These are phyloP conservation scores for Phrynosoma platyrhinos DNA, from an alignment of 2,113 vertebrate genomes.

Conservation along the genomic window DNA sequence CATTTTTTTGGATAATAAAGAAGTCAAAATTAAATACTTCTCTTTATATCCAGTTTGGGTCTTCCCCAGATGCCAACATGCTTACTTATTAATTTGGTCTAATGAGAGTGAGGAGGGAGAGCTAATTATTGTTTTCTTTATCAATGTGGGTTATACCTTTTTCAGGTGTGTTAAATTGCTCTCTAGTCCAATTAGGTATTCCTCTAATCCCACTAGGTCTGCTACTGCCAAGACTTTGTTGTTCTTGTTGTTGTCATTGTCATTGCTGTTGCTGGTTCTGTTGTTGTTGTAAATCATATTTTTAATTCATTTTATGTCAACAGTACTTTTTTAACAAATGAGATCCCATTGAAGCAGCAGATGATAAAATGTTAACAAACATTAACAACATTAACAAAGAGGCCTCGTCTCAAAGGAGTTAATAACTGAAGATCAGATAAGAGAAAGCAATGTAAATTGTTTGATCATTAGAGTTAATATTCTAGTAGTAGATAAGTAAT, in stretches of 20 bases:
- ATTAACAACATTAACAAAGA: conserved; percentile 28
- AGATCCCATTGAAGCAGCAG: neutral
- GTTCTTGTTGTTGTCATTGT: neutral
- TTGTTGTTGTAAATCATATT: conserved; percentile 21
- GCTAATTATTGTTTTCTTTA: neutral
- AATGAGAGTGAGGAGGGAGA: neutral
- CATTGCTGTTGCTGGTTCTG: neutral
- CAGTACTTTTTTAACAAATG: neutral
- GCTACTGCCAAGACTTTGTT: neutral
- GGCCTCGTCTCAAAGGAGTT: neutral
- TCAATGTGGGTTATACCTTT: neutral
- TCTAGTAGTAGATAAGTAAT: conserved; percentile 1
- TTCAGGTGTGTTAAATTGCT: neutral
- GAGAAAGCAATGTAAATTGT: conserved; percentile 13
- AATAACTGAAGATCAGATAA: conserved; percentile 34
- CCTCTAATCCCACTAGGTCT: neutral
- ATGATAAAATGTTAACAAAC: conserved; percentile 29
- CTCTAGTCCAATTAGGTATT: neutral
- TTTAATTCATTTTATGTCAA: conserved; percentile 28
- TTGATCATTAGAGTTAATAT: conserved; percentile 37
- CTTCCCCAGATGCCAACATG: neutral
- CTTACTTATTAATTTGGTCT: neutral
- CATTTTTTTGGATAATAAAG: neutral
- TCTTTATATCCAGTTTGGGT: neutral
- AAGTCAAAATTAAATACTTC: neutral